These are phyloP conservation scores for Corythornis madagascariensis DNA, from an alignment of 2,113 vertebrate species.

Conservation along the genomic window DNA sequence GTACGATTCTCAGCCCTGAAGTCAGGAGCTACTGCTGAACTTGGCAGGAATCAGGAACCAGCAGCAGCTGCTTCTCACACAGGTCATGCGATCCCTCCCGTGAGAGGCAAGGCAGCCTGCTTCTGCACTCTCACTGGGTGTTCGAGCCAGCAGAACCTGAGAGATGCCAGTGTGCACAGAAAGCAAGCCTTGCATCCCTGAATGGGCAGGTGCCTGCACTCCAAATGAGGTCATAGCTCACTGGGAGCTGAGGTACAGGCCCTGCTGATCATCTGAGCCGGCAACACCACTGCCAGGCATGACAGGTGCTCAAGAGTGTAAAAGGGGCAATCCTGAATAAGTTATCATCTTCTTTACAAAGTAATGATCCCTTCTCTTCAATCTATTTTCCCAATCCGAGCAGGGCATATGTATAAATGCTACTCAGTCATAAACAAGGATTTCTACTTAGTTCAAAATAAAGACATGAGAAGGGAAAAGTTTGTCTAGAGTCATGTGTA, in stretches of 20 bases:
- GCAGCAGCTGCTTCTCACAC: not conserved
- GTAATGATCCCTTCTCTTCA: not conserved
- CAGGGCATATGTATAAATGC: not conserved
- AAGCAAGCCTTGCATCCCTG: not conserved
- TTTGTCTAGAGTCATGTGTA: not conserved
- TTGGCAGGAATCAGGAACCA: not conserved
- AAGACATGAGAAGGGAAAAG: not conserved
- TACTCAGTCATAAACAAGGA: not conserved
- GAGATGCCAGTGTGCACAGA: not conserved
- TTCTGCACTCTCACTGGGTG: not conserved
- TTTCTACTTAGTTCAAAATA: not conserved
- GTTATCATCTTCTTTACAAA: not conserved
- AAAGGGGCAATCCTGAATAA: not conserved
- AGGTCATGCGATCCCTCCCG: not conserved
- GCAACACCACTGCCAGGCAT: accelerated
- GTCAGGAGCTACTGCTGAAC: not conserved
- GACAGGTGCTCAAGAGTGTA: not conserved
- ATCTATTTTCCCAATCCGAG: not conserved
- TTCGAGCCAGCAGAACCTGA: not conserved
- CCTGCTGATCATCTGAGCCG: not conserved
- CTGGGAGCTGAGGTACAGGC: not conserved
- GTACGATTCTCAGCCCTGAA: not conserved
- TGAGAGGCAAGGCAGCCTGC: not conserved
- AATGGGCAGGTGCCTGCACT: not conserved
- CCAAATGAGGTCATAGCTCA: not conserved